Conservation (phyloP, 2,113 vertebrate species). For the Eleginops maclovinus region DNA sequence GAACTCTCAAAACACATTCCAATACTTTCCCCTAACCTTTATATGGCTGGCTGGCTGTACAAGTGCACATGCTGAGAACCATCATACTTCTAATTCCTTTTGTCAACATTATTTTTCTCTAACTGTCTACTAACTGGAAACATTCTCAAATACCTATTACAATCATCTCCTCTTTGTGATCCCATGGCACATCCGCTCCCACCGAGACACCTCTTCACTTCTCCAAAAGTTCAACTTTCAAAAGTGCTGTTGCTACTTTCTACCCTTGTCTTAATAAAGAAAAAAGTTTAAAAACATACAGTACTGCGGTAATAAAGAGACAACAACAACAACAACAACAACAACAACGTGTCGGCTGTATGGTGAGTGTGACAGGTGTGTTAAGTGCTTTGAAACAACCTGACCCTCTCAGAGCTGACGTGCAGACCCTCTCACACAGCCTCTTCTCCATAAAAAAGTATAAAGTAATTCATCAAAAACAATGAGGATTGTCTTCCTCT, state of each 20-base stretch:
- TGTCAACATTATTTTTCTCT: slow-evolving; percentile 12
- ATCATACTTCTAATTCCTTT: neutral
- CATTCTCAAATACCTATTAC: slow-evolving; percentile 84
- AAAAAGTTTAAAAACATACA: slow-evolving; percentile 88
- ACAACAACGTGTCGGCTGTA: slow-evolving; percentile 52
- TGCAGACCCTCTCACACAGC: slow-evolving; percentile 52
- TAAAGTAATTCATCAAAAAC: slow-evolving; percentile 51
- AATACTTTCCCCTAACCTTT: slow-evolving; percentile 35
- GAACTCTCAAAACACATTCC: slow-evolving; percentile 59
- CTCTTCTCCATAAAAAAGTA: slow-evolving; percentile 44
- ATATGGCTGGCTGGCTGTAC: neutral
- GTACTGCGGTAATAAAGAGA: slow-evolving; percentile 91
- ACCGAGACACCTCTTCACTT: slow-evolving; percentile 61
- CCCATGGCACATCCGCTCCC: slow-evolving; percentile 76
- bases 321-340: slow-evolving; percentile 66
- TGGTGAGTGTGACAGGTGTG: slow-evolving; percentile 89
- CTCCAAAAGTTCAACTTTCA: slow-evolving; percentile 84
- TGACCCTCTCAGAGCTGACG: slow-evolving; percentile 74
- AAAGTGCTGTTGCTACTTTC: slow-evolving; percentile 89
- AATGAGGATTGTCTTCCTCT: slow-evolving; percentile 49
- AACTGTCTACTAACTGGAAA: slow-evolving; percentile 33
- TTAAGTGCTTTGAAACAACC: slow-evolving; percentile 90
- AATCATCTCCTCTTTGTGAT: slow-evolving; percentile 89
- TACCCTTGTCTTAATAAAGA: slow-evolving; percentile 65
- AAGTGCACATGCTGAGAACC: slow-evolving; percentile 32